These are phyloP conservation scores for Psylliodes chrysocephalus DNA, from an alignment of 2,888 invertebrate species.

Conservation along the genomic window DNA sequence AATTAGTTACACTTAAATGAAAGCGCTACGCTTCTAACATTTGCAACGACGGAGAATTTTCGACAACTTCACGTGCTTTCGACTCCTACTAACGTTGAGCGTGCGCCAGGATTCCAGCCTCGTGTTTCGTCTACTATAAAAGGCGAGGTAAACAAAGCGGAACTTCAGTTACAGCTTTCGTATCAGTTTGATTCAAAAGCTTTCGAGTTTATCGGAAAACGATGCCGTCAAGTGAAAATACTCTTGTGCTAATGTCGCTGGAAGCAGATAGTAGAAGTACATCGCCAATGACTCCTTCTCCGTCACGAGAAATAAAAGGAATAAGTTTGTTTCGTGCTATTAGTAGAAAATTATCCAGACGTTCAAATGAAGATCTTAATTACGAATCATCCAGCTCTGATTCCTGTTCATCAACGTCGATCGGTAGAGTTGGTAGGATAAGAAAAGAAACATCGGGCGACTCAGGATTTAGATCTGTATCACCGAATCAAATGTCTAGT, in stretches of 20 bases:
- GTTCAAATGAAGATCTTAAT: constrained; percentile 65
- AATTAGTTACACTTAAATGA: background rate
- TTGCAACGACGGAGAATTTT: background rate
- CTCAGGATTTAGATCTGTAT: constrained; percentile 58
- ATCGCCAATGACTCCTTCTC: constrained; percentile 67
- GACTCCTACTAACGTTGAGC: constrained; percentile 24
- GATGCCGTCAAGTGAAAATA: constrained; percentile 47
- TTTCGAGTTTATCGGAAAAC: background rate
- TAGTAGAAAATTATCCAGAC: constrained; percentile 70
- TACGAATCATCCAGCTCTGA: constrained; percentile 65
- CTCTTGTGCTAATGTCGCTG: constrained; percentile 53
- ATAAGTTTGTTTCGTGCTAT: constrained; percentile 75
- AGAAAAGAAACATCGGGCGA: constrained; percentile 55
- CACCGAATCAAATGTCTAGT: constrained; percentile 67
- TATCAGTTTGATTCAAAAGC: background rate
- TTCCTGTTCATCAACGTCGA: constrained; percentile 61
- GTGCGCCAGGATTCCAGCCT: constrained; percentile 45
- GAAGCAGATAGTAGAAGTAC: constrained; percentile 57
- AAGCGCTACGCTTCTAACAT: background rate
- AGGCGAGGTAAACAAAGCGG: constrained; percentile 50
- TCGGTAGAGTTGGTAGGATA: constrained; percentile 47
- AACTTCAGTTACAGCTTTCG: constrained; percentile 18
- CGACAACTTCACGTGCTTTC: constrained; percentile 33
- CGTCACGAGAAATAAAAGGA: constrained; percentile 69
- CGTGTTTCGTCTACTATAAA: constrained; percentile 49